Conservation (phyloP, 1,140 invertebrate species). For the Micrasema longulum region DNA sequence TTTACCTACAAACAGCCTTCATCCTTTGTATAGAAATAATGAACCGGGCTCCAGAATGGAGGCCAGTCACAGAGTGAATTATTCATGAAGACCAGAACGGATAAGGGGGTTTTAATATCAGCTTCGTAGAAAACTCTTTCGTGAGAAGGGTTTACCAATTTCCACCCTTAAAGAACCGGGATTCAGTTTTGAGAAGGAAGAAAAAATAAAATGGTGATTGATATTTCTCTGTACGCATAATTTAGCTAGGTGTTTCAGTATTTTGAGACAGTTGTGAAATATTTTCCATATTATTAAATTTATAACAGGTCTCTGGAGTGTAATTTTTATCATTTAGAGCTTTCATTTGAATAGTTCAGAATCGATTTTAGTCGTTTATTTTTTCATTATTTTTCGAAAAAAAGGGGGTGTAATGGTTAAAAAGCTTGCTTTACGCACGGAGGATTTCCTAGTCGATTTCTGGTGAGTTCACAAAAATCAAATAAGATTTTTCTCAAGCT, state of each 20-base stretch:
- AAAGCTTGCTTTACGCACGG: too few relatives aligned
- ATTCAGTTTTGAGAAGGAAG: constrained; percentile 12
- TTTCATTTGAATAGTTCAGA: too few relatives aligned
- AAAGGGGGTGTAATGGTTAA: too few relatives aligned
- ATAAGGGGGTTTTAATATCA: constrained; percentile 29
- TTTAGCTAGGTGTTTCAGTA: neutral
- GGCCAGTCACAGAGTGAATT: constrained; percentile 19
- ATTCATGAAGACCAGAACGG: constrained; percentile 34
- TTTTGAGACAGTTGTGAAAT: neutral
- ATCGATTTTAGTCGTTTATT: too few relatives aligned
- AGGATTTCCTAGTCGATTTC: too few relatives aligned
- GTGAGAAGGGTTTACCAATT: constrained; percentile 24
- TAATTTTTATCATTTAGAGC: too few relatives aligned
- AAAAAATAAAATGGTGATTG: constrained; percentile 20
- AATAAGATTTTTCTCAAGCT: too few relatives aligned
- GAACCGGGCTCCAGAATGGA: constrained; percentile 11
- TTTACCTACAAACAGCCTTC: constrained; percentile 24
- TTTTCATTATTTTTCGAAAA: too few relatives aligned
- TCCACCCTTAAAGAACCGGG: neutral
- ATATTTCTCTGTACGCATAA: constrained; percentile 27
- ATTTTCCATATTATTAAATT: too few relatives aligned
- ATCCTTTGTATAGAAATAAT: constrained; percentile 25
- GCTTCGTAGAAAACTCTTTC: constrained; percentile 14
- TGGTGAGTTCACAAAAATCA: too few relatives aligned
- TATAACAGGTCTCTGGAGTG: too few relatives aligned